Base-by-base conservation (phyloP, 2,797 vertebrate species). In the Pantherophis alleghaniensis region DNA sequence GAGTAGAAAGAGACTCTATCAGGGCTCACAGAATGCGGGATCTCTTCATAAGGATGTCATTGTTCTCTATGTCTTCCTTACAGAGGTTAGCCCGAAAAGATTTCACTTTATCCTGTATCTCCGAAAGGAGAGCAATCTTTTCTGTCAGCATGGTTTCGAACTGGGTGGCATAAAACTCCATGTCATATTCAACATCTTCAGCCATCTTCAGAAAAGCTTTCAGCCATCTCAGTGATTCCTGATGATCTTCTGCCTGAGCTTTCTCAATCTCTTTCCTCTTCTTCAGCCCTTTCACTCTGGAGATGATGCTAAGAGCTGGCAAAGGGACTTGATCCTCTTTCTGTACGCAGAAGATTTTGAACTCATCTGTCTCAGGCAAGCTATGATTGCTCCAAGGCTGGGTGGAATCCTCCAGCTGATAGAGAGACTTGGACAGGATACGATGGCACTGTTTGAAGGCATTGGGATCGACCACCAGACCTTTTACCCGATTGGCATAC, bases 401-500 rank as follows among this genome's bases (percentile, higher is more conserved):
- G 16, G 42, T 7, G 5, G 88, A 0, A 0, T 94, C 94, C 79
- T 92, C 92, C 37, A 93, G 61, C 55, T 60, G 55, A 32, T 1
- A 91, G 53, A 94, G 55, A 11, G 91, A 61, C 20, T 95, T 61
- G 1, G 51, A 60, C 32, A n/a, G 10, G 9, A 13, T 0, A 0
- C 59, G 55, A 37, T 56, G 93, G 66, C 89, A 63, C 3, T 90
- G 83, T 0, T 2, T n/a, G 51, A 59, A 57, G 13, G 94, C 37
- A 37, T 42, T 94, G 24, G 90, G 69, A 18, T 94, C 90, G 10
- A 96, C 47, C 13, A 92, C 59, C 91, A 97, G 90, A 63, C 94
- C 95, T 92, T 97, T 97, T 4, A 97, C 95, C 96, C 97, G 97
- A 96, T 98, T 98, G 79, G 98, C 98, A 1, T 98, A 99, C 60